These are phyloP conservation scores for Patagioenas fasciata DNA, from an alignment of 2,113 vertebrate species.

Conservation along the genomic window DNA sequence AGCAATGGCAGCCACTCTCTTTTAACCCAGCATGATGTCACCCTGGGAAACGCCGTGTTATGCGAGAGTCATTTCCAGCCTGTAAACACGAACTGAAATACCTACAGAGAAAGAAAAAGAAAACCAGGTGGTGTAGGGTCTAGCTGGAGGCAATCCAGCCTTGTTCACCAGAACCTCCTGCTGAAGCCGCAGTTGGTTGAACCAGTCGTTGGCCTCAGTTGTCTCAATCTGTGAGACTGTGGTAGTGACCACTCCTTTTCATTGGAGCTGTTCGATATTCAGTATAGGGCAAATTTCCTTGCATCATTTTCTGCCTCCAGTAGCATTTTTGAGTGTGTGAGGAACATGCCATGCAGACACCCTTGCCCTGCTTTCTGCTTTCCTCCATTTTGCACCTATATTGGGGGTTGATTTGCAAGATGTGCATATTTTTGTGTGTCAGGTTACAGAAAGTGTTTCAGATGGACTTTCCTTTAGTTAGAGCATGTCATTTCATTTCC, in stretches of 20 bases:
- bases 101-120: neutral
- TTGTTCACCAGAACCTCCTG: neutral
- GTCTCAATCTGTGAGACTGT: neutral
- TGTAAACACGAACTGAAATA: neutral
- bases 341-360: neutral
- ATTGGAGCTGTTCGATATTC: neutral
- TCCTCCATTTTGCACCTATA: neutral
- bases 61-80: conserved; percentile 7
- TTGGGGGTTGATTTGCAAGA: neutral
- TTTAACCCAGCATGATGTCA: neutral
- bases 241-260: neutral
- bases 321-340: neutral
- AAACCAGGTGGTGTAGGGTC: neutral
- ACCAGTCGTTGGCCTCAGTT: neutral
- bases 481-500: neutral
- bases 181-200: neutral
- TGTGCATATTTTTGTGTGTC: neutral
- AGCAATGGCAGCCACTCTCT: neutral
- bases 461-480: neutral
- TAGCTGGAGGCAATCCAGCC: neutral
- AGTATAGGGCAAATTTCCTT: neutral
- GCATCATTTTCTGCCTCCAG: neutral
- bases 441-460: neutral
- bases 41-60: neutral
- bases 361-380: neutral